Evolutionary conservation across 2,888 invertebrate species (phyloP).

Genomic region (Meliscaeva auricollis): DNA sequence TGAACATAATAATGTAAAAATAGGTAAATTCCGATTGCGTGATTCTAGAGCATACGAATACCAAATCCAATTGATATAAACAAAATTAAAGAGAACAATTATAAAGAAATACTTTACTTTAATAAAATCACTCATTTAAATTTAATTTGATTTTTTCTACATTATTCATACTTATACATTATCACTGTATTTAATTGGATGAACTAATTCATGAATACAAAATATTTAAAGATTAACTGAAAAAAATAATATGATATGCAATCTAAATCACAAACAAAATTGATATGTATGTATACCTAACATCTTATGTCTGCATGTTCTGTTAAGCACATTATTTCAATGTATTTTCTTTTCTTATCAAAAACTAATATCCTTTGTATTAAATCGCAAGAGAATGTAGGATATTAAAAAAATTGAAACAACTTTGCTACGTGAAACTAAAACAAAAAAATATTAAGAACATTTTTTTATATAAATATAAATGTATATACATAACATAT

Average conservation of each 20-base stretch:
- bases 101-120: slow-evolving; percentile 45
- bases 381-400: slow-evolving; percentile 54
- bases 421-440: slow-evolving; percentile 17
- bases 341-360: slow-evolving; percentile 14
- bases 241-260: slow-evolving; percentile 19
- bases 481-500: background rate
- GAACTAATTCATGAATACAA: slow-evolving; percentile 50
- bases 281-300: slow-evolving; percentile 34
- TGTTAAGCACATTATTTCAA: slow-evolving; percentile 50
- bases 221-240: slow-evolving; percentile 8
- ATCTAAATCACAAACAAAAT: slow-evolving; percentile 36
- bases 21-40: too few relatives aligned
- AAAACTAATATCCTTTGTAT: slow-evolving; percentile 37
- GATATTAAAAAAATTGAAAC: slow-evolving; percentile 16
- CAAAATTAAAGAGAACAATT: too few relatives aligned
- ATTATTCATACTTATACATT: slow-evolving; percentile 45
- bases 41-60: too few relatives aligned
- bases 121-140: slow-evolving; percentile 48
- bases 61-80: too few relatives aligned
- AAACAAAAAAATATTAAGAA: slow-evolving; percentile 8
- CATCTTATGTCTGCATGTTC: slow-evolving; percentile 61
- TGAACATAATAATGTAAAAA: too few relatives aligned
- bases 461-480: slow-evolving; percentile 14
- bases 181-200: slow-evolving; percentile 62
- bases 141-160: slow-evolving; percentile 30